phyloP scores from a whole-genome alignment of 1,140 invertebrate species.

The Rhyzopertha dominica region DNA sequence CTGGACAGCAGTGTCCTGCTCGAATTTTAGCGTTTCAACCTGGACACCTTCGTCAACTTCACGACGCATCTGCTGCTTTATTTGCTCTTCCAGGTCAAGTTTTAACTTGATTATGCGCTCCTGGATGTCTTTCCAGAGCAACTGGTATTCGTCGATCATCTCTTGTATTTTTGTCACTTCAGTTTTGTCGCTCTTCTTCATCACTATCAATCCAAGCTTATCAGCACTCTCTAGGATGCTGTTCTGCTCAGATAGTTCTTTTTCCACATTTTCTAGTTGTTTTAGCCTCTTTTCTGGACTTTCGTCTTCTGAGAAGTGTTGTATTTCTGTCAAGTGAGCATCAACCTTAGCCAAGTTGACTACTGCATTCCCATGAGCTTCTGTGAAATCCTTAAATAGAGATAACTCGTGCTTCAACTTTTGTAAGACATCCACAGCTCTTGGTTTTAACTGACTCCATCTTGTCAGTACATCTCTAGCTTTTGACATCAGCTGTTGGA shows the following conservation, averaged over 20 bases:
- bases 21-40: slow-evolving; percentile 70
- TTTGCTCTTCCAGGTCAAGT: slow-evolving; percentile 45
- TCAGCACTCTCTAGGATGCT: slow-evolving; percentile 53
- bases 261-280: slow-evolving; percentile 52
- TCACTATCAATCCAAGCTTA: slow-evolving; percentile 54
- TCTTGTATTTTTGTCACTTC: slow-evolving; percentile 55
- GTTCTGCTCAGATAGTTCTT: slow-evolving; percentile 52
- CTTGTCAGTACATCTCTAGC: slow-evolving; percentile 52
- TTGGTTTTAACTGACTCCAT: slow-evolving; percentile 54
- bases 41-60: slow-evolving; percentile 59
- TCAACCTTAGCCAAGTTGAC: slow-evolving; percentile 65
- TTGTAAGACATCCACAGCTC: slow-evolving; percentile 46
- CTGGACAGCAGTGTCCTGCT: slow-evolving; percentile 69
- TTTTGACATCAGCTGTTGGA: slow-evolving; percentile 51
- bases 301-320: slow-evolving; percentile 54
- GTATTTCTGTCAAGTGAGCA: slow-evolving; percentile 60
- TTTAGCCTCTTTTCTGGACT: slow-evolving; percentile 46
- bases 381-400: slow-evolving; percentile 61
- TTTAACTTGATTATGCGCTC: slow-evolving; percentile 50
- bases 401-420: slow-evolving; percentile 50
- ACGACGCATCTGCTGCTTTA: slow-evolving; percentile 28
- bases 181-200: slow-evolving; percentile 51
- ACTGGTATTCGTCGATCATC: slow-evolving; percentile 64
- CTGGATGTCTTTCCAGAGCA: slow-evolving; percentile 59
- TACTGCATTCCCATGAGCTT: slow-evolving; percentile 63